These are phyloP conservation scores for Brotogeris chrysoptera DNA, from an alignment of 2,797 vertebrate species.

Conservation along the genomic window DNA sequence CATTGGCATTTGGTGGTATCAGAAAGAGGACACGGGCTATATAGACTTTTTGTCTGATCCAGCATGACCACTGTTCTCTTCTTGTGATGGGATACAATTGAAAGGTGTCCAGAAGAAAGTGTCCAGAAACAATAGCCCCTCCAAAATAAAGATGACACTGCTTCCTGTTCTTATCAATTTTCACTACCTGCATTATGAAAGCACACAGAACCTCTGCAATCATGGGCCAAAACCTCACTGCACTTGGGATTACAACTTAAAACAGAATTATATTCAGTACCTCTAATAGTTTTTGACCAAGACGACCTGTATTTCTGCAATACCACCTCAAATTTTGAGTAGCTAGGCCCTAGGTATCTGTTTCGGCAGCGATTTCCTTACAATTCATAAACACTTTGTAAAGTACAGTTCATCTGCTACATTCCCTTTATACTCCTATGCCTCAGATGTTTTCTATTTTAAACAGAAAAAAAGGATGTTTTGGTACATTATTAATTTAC, in stretches of 20 bases:
- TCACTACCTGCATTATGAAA: background rate
- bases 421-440: background rate
- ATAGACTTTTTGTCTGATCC: background rate
- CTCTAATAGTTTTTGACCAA: background rate
- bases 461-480: conserved; percentile 7
- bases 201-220: background rate
- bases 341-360: background rate
- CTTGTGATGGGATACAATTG: background rate
- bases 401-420: background rate
- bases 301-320: background rate
- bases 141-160: background rate
- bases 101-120: background rate
- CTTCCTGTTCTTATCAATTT: background rate
- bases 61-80: background rate
- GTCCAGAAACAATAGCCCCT: background rate
- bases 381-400: conserved; percentile 16
- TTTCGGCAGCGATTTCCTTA: background rate
- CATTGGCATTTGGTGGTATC: background rate
- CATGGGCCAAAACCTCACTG: background rate
- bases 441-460: background rate
- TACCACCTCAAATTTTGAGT: background rate
- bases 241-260: background rate
- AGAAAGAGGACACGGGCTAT: background rate
- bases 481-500: conserved; percentile 9
- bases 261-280: background rate